These are phyloP conservation scores for Adelosebastes latens DNA, from an alignment of 2,797 vertebrate species.

Conservation along the genomic window DNA sequence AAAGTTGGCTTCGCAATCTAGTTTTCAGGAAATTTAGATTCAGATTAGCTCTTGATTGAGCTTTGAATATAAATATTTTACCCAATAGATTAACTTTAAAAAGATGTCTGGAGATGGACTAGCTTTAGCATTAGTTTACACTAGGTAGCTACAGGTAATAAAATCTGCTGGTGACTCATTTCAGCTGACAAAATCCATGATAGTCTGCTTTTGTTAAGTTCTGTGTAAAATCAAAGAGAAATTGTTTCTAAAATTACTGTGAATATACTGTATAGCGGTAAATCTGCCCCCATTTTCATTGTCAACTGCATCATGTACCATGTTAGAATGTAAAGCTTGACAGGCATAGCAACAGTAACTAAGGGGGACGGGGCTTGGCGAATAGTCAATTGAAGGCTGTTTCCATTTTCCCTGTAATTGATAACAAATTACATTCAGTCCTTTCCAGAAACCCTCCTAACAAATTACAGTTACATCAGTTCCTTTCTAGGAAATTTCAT, in stretches of 20 bases:
- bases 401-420: neutral
- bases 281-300: neutral
- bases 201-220: neutral
- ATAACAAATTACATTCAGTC: neutral
- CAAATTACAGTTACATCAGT: neutral
- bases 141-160: neutral
- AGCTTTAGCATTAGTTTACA: neutral
- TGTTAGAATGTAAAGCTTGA: neutral
- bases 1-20: too few relatives aligned
- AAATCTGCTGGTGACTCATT: neutral
- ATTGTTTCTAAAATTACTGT: neutral
- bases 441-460: neutral
- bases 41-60: too few relatives aligned
- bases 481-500: neutral
- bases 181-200: neutral
- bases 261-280: neutral
- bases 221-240: too few relatives aligned
- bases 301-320: neutral
- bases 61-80: too few relatives aligned
- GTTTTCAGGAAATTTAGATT: too few relatives aligned
- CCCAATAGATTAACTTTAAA: too few relatives aligned
- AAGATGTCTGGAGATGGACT: too few relatives aligned
- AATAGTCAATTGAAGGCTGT: neutral
- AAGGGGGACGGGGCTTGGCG: neutral
- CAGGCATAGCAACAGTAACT: neutral